A percentile compares a stretch with the other conserved stretches of the same genome.
Evolutionary conservation across 2,888 invertebrate species (phyloP).

Genomic region (Microctonus brassicae): DNA sequence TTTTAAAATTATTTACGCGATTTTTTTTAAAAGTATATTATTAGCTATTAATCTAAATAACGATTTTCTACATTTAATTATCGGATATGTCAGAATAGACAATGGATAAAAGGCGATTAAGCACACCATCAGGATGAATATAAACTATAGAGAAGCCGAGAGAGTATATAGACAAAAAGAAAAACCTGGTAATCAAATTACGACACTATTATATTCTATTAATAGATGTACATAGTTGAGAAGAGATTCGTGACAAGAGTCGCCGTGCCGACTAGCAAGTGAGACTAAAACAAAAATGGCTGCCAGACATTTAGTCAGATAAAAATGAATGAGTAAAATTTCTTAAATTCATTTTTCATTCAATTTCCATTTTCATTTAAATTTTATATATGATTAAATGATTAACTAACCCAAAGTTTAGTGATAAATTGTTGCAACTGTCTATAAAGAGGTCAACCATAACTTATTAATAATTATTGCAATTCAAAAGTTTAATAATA

Average conservation of each 20-base stretch:
- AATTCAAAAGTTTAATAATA: too few species aligned
- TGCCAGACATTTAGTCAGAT: background rate
- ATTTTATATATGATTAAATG: too few species aligned
- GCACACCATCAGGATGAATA: background rate
- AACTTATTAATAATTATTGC: too few species aligned
- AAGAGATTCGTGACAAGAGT: slow-evolving; percentile 18
- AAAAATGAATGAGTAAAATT: background rate
- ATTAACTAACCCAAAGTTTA: too few species aligned
- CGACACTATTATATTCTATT: slow-evolving; percentile 39
- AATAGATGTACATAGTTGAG: slow-evolving; percentile 28
- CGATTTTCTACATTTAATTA: background rate
- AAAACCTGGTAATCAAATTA: slow-evolving; percentile 31
- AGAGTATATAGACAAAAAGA: background rate
- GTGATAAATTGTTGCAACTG: too few species aligned
- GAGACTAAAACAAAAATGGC: slow-evolving; percentile 6
- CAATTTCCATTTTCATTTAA: too few species aligned
- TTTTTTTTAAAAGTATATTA: background rate
- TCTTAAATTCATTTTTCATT: background rate
- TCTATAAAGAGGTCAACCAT: too few species aligned
- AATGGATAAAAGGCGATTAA: background rate
- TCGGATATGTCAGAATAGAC: background rate
- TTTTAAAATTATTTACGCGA: background rate
- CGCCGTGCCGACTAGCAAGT: slow-evolving; percentile 39
- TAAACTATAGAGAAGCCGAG: background rate
- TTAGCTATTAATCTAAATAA: background rate